Conservation (phyloP, 1,140 invertebrate genomes). For the Brachionus paranguensis region DNA sequence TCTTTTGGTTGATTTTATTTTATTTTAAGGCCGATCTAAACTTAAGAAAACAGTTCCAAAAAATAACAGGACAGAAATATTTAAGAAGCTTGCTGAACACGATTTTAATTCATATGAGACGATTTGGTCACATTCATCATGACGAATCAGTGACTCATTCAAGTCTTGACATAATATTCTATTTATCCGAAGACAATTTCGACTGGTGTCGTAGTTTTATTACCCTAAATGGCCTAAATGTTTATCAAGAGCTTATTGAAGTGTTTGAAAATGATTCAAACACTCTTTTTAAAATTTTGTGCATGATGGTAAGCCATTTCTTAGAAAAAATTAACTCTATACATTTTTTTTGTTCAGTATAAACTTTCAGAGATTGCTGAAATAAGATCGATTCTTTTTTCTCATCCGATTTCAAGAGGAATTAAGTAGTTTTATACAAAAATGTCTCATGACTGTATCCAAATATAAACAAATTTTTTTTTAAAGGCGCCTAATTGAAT, state of each 20-base stretch:
- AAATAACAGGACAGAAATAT: neutral
- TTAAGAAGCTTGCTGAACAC: neutral
- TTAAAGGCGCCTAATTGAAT: neutral
- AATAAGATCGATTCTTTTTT: neutral
- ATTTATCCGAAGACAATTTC: neutral
- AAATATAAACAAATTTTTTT: neutral
- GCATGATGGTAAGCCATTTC: neutral
- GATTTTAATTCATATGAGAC: neutral
- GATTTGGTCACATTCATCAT: neutral
- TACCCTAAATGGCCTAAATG: neutral
- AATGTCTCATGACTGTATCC: neutral
- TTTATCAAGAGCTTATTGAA: neutral
- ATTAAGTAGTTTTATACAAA: neutral
- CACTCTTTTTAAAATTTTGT: neutral
- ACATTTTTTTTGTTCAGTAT: neutral
- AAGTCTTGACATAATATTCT: slow-evolving; percentile 1
- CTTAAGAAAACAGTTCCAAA: neutral
- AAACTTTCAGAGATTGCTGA: neutral
- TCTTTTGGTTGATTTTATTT: neutral
- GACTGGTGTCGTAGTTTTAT: slow-evolving; percentile 19
- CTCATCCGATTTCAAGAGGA: neutral
- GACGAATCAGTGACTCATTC: slow-evolving; percentile 1
- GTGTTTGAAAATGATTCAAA: neutral
- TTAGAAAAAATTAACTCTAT: neutral
- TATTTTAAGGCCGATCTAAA: neutral